Evolutionary conservation across 1,140 invertebrate species (phyloP), one percentile per base, ranked within the genome.

Genomic region (Oncopeltus fasciatus): DNA sequence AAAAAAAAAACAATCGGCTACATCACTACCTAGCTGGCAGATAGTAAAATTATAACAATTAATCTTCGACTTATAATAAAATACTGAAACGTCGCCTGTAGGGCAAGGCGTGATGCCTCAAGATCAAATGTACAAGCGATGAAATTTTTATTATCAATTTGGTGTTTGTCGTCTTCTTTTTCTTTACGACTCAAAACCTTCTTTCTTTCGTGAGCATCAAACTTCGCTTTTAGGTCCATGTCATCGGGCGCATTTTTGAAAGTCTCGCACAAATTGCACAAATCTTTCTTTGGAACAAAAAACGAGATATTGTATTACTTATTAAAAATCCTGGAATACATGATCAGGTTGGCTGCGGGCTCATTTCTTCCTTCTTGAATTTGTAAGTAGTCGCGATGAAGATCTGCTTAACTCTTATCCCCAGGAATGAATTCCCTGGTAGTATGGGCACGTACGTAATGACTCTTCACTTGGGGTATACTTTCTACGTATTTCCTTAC

Each of bases 251-350:
- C 43, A 60, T 60, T 68, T 38, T 53, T 24, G 43, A 57, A 68
- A 2, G 51, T 51, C 14, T 31, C 49, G 28, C 65, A 68, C 12
- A 46, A 1, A 46, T 63, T 65, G 57, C 65, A n/a, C n/a, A n/a
- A n/a, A n/a, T n/a, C n/a, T n/a, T n/a, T n/a, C n/a, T n/a, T n/a
- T n/a, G n/a, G n/a, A 68, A 8, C 3, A 46, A 65, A 64, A 61
- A 67, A 67, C 1, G 61, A 59, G 9, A 67, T 61, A 51, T 67
- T 66, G 57, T 33, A 67, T 43, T 66, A 44, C n/a, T 46, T 46
- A 29, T 63, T 66, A 56, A 67, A 67, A n/a, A 66, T 63, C 47
- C 24, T 66, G 29, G 27, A 57, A 63, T 61, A 66, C 47, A 66
- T 60, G 33, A 62, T 44, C 44, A 62, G 64, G 47, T 62, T 64